Base-by-base conservation (phyloP, 2,113 vertebrate species). In the Riparia riparia region DNA sequence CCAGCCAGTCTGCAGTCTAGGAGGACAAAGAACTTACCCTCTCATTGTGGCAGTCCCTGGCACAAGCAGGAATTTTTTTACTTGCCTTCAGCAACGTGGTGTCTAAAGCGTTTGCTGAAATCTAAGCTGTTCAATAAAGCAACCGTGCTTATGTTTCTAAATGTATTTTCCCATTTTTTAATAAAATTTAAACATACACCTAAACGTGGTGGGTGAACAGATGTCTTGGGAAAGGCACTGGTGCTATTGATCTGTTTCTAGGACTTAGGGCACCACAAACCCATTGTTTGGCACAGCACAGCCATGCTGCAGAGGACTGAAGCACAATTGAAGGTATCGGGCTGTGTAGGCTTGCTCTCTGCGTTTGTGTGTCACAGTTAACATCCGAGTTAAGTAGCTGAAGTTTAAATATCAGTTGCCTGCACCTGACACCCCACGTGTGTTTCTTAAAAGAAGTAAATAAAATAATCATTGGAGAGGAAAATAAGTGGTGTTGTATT, bases 71-170 rank as follows among this genome's bases (percentile, higher is more conserved):
- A 61, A 6, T 53, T 50, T 42, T 58, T 72, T 14, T 0, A 49
- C 47, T 76, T 63, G 12, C 51, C n/a, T 45, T 90, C 29, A 65
- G 47, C 47, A 50, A 3, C 29, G 56, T 71, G 32, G 2, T 51
- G 28, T 81, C 63, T 42, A 2, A 83, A 70, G 29, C 45, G 42
- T 90, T 87, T 44, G 66, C 72, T 63, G 77, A 63, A 89, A 73
- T 56, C 56, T 54, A 19, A 66, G 24, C 26, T 92, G 26, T 89
- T 95, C 56, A 94, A 66, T 92, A 81, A 94, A 92, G 71, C n/a
- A 77, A 24, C n/a, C 0, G 3, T 70, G 51, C 28, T 73, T 54
- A 18, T 32, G 44, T 84, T 89, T 84, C 47, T 60, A 63, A 90
- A 64, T 54, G 56, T 42, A 54, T 92, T 80, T 82, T 80, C 37